Evolutionary conservation across 2,113 vertebrate genomes (phyloP), one percentile per base, ranked within the genome.

Genomic region (Holacanthus passer): DNA sequence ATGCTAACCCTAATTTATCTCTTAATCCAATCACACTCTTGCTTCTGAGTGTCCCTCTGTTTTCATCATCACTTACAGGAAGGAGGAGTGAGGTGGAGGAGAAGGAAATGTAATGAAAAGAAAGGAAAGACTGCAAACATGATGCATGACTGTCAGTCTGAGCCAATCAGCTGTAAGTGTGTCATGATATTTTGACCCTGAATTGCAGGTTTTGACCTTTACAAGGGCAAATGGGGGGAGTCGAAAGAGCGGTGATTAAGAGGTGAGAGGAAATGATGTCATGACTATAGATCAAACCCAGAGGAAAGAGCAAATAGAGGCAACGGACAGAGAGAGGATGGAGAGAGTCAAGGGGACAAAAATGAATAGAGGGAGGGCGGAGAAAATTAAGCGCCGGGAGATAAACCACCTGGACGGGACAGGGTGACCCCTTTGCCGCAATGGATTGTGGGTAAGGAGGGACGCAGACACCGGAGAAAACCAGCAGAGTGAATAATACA

Each of bases 351-450:
- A 6, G 11, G 17, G 52, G 59, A 77, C 37, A 39, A 68, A 71
- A 75, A 10, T 32, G 24, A 80, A 74, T 27, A 60, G 24, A 45
- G 48, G 83, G 20, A n/a, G 19, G 52, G 52, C 13, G 53, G 59
- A 69, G 65, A 53, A 29, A 81, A 82, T 68, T 17, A 88, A 73
- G 59, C 29, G 70, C 55, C 1, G 5, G 43, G 74, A 86, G 82
- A 89, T 91, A 87, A 90, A 89, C 66, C 55, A 82, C 67, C 70
- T 52, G 48, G 58, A 77, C 70, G 4, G 82, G 82, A 89, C 90
- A 89, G 73, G 59, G 84, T 89, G 89, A 90, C 86, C 89, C 79
- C 78, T 53, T 56, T 77, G 69, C 81, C 37, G 85, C 85, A 76
- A 72, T 73, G 88, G 72, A 82, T 74, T 87, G 50, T 85, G 82